Percentiles rank a stretch among this genome's conserved stretches.
Conservation (phyloP, 2,797 vertebrate genomes). For the Emys orbicularis region DNA sequence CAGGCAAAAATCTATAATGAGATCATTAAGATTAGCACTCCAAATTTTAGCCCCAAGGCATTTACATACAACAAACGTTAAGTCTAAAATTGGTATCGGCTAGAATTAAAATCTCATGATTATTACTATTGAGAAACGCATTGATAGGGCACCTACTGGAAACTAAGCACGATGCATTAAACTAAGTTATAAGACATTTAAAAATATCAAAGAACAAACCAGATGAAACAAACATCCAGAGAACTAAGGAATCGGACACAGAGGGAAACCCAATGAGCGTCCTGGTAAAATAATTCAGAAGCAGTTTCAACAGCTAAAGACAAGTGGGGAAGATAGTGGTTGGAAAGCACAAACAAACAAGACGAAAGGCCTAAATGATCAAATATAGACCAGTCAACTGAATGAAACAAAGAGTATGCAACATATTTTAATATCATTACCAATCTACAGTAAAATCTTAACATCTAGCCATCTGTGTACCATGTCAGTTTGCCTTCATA, state of each 20-base stretch:
- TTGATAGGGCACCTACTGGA: not conserved
- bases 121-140: not conserved
- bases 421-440: not conserved
- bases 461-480: not conserved
- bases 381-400: not conserved
- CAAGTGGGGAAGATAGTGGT: not conserved
- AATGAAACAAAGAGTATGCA: not conserved
- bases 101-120: not conserved
- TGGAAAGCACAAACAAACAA: not conserved
- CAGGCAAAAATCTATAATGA: not conserved
- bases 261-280: not conserved
- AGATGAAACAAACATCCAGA: not conserved
- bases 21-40: not conserved
- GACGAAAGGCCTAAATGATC: not conserved
- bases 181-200: not conserved
- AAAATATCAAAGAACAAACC: not conserved
- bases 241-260: not conserved
- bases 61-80: not conserved
- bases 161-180: not conserved
- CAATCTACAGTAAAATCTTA: not conserved
- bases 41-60: not conserved
- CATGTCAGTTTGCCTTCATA: not conserved
- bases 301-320: not conserved
- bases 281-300: not conserved
- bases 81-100: not conserved